Evolutionary conservation across 2,797 vertebrate genomes (phyloP).

Genomic region (Heterohyrax brucei): DNA sequence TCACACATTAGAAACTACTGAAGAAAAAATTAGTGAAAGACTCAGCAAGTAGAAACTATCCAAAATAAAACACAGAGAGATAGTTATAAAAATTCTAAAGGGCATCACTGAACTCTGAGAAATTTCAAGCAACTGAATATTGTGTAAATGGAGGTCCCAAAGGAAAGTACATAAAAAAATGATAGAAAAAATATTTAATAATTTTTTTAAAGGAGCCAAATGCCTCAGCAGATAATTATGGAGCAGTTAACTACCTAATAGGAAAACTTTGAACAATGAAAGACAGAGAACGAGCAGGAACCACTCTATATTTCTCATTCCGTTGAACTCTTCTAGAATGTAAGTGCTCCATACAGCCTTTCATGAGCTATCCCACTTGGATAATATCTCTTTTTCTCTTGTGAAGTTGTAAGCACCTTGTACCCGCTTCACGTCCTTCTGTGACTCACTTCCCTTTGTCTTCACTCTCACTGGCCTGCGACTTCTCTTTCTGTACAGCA

Average conservation of each 20-base stretch:
- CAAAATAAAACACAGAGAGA: neutral
- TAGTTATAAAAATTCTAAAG: neutral
- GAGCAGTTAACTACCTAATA: neutral
- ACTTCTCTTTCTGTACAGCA: neutral
- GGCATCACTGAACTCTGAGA: neutral
- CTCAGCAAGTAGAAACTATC: neutral
- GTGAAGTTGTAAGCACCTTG: neutral
- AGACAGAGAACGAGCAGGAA: neutral
- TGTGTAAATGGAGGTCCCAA: neutral
- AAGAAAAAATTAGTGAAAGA: conserved; percentile 7
- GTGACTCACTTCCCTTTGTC: neutral
- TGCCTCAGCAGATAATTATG: neutral
- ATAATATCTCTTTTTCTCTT: neutral
- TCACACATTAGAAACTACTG: neutral
- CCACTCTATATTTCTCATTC: neutral
- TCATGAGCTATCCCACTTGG: neutral
- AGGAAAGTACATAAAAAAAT: neutral
- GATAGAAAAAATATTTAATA: neutral
- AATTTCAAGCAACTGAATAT: neutral
- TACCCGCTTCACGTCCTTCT: neutral
- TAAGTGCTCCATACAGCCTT: neutral
- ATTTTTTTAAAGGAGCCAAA: neutral
- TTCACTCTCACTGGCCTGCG: neutral
- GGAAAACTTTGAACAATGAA: neutral
- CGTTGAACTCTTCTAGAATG: neutral